A percentile compares a stretch with the other conserved stretches of the same genome.
These are phyloP conservation scores for Potorous gilbertii DNA, from an alignment of 2,797 vertebrate species.

Conservation along the genomic window DNA sequence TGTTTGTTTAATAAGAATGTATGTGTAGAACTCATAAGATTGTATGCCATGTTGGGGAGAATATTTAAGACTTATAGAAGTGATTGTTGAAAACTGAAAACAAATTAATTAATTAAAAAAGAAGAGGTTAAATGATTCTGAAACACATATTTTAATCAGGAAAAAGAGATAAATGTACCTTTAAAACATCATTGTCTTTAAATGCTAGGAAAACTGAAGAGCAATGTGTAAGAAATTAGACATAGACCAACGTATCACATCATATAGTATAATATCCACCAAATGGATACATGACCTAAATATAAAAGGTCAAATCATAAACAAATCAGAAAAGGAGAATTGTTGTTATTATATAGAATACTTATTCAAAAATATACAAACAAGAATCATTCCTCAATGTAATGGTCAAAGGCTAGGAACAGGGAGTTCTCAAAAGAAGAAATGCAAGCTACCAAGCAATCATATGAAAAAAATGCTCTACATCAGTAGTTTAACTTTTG, in stretches of 20 bases:
- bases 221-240: not conserved
- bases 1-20: too few relatives aligned
- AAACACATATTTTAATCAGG: not conserved
- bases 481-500: not conserved
- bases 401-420: not conserved
- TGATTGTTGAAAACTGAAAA: too few relatives aligned
- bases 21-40: too few relatives aligned
- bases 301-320: not conserved
- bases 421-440: not conserved
- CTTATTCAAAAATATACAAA: not conserved
- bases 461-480: not conserved
- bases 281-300: not conserved
- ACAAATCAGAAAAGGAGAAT: not conserved
- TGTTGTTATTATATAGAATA: not conserved
- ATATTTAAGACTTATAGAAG: too few relatives aligned
- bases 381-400: not conserved
- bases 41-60: too few relatives aligned
- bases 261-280: not conserved
- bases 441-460: not conserved
- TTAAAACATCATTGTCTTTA: not conserved
- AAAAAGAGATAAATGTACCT: not conserved
- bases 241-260: not conserved
- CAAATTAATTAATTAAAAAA: too few relatives aligned
- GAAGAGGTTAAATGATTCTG: not conserved
- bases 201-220: not conserved